Base-by-base conservation (phyloP, 2,888 invertebrate species). In the Julus scanicus region DNA sequence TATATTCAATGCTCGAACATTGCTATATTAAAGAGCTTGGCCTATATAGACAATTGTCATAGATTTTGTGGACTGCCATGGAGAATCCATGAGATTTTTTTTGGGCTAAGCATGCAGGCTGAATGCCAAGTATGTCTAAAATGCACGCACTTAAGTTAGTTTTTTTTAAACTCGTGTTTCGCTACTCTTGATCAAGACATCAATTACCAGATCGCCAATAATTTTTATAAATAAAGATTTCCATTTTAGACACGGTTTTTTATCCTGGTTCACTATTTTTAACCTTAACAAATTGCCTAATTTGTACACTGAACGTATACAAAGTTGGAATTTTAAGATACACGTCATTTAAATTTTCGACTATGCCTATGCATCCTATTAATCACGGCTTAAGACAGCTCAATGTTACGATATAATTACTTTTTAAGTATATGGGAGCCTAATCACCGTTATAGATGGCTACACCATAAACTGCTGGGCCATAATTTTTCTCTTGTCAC, bases 391-490 rank as follows among this genome's bases (percentile, higher is more conserved):
- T 17, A 11, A 53, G 53, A 53, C 53, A 53, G 53, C 53, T 53
- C 53, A 53, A 53, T 53, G 53, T 17, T 53, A 17, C 53, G 53
- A 53, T 53, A 53, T 53, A 53, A 53, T 53, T 53, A 53, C 53
- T 15, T 53, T 53, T 13, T 53, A 53, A 53, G 53, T 53, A 53
- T 53, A 53, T 8, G 53, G 53, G 53, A 53, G 53, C 53, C 53
- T 53, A 53, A 53, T 53, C 53, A 53, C 53, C 53, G 53, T 53
- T 53, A 53, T 53, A 53, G 53, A 53, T 53, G 53, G 53, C 53
- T 53, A 17, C 53, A 17, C 53, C 53, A 53, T 15, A 15, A 53
- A 53, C 53, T 53, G 53, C 53, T 3, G 9, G 53, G 53, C 17
- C 53, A 53, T 53, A 53, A 53, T 53, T 53, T 53, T 53, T 53